Conservation (phyloP, 2,888 invertebrate genomes). For the Cyclophora albipunctata region DNA sequence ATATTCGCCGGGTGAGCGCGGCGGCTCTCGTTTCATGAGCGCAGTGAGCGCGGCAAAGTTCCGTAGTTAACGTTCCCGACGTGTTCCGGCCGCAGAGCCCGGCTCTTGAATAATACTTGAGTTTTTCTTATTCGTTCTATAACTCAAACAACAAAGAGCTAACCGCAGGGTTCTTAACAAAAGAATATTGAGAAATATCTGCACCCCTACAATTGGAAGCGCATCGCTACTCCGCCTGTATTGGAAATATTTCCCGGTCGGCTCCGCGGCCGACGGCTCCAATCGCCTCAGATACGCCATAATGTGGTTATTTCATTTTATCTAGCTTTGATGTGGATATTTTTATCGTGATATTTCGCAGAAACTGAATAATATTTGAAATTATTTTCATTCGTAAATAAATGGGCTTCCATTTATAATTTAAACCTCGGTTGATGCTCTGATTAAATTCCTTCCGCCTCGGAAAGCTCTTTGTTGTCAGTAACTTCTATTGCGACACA, state of each 20-base stretch:
- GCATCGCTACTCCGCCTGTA: constrained; percentile 56
- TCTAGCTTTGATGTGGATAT: constrained; percentile 9
- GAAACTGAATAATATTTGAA: constrained; percentile 2
- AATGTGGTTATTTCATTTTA: constrained; percentile 20
- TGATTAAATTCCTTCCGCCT: constrained; percentile 51
- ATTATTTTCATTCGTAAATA: constrained; percentile 4
- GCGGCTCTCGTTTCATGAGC: constrained; percentile 17
- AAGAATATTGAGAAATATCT: constrained; percentile 69
- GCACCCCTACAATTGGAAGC: constrained; percentile 54
- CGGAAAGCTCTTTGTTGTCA: constrained; percentile 42
- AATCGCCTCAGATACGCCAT: constrained; percentile 32
- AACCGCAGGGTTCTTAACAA: constrained; percentile 58
- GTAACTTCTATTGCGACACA: constrained; percentile 41
- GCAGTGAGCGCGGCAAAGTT: constrained; percentile 26
- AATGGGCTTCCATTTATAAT: constrained; percentile 32
- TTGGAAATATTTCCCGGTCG: constrained; percentile 59
- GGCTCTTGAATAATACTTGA: constrained; percentile 50
- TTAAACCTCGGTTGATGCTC: constrained; percentile 36
- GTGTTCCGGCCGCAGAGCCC: constrained; percentile 31
- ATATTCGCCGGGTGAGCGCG: constrained; percentile 11
- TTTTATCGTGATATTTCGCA: not conserved
- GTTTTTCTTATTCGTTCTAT: constrained; percentile 58
- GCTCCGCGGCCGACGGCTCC: constrained; percentile 18
- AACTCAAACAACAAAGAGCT: constrained; percentile 64
- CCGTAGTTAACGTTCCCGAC: constrained; percentile 33